Evolutionary conservation across 2,888 invertebrate genomes (phyloP), one percentile per base, ranked within the genome.

Genomic region (Eueremaeus valkanovi): DNA sequence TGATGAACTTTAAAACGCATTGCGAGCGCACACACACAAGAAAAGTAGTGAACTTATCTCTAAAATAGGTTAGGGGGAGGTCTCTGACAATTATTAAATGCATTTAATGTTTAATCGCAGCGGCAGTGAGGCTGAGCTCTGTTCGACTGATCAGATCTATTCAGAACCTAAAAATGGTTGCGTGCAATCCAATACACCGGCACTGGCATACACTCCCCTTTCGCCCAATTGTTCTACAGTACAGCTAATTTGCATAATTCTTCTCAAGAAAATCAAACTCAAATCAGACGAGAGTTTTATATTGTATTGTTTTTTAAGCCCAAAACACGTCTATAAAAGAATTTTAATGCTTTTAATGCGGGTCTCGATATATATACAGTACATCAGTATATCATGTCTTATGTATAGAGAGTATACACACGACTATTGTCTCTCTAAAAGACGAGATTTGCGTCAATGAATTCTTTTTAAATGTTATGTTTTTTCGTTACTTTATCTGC

Each of bases 1-100:
- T 66, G 66, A 66, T 66, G 66, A 66, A 66, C 36, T 66, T 66
- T 66, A 66, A 66, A 66, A 66, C 66, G 36, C 36, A 66, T 66
- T 36, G 33, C 33, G n/a, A 18, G 66, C 36, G 31, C 29, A 66
- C 36, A 58, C 16, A 58, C 27, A 58, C 6, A 5, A 24, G 6
- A 6, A 58, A 8, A n/a, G 49, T 16, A 49, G n/a, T n/a, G 29
- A 58, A 66, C 33, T 36, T n/a, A 66, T n/a, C 66, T 66, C 27
- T 36, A 66, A 66, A 66, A 66, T 66, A 66, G 66, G 66, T 66
- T 66, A 66, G 21, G 27, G 36, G 66, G 66, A 66, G 66, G 66
- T n/a, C n/a, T 36, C 27, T n/a, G 36, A 16, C 66, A 66, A 66
- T 66, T 66, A 66, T 66, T 33, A 66, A 66, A 66, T n/a, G n/a